Evolutionary conservation across 2,113 vertebrate species (phyloP), one percentile per base, ranked within the genome.

Genomic region (Silurus glanis): DNA sequence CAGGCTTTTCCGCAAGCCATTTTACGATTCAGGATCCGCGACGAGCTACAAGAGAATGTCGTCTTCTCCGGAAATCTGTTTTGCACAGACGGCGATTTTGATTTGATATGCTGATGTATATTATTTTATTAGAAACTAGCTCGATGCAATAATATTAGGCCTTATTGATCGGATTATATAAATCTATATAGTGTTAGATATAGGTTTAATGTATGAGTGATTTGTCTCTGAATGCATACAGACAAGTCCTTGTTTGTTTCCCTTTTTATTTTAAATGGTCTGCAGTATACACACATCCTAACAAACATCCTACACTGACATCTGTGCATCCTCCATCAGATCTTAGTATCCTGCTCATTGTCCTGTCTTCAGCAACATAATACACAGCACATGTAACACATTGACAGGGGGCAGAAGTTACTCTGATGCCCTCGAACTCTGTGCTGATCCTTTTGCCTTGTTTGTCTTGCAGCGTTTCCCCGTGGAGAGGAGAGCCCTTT

Each of bases 401-500:
- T 25, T 37, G 37, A 37, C 51, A 56, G 25, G 51, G 10, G 51
- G 25, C 13, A 17, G 7, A 55, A 6, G 19, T 19, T 25, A 5
- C 9, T 9, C 76, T 10, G 25, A 9, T 59, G 6, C 28, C 23
- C 59, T 61, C 28, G 4, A 0, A 47, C 9, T 58, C 10, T 61
- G 4, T 61, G 17, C 78, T 61, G 62, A 83, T 28, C 6, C 13
- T 28, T 6, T 53, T 9, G 10, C 72, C 28, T 14, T 49, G 4
- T 79, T 16, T 76, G 17, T 80, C 6, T 79, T 21, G 23, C 58
- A 89, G 86, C 87, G 91, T 87, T 91, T 90, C 92, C 90, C 88
- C 91, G 87, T 62, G 81, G 88, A 90, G 92, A 89, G 85, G 92
- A 91, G 91, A 92, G 89, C 90, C 91, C 86, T 83, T 88, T 94